These are phyloP conservation scores for Lycaon pictus DNA, from an alignment of 2,113 vertebrate species.

Conservation along the genomic window DNA sequence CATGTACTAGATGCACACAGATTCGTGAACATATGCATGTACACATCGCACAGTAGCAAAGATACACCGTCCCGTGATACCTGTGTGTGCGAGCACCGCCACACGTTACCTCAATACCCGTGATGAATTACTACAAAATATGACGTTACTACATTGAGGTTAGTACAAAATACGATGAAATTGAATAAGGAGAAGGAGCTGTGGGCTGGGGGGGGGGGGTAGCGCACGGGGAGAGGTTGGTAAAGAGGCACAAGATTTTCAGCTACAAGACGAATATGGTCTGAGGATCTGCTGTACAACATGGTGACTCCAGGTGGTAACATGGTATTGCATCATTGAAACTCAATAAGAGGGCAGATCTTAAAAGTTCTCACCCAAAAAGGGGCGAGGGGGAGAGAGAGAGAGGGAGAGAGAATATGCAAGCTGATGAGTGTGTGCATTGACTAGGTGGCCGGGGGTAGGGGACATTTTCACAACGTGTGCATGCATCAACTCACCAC, in stretches of 20 bases:
- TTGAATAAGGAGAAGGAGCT: neutral
- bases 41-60: neutral
- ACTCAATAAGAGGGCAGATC: no score
- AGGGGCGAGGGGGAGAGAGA: no score
- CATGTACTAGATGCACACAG: neutral
- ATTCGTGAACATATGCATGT: neutral
- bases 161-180: neutral
- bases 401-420: neutral
- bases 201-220: fast-evolving
- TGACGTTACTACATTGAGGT: no score
- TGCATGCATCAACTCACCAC: neutral
- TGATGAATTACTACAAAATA: neutral
- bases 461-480: neutral
- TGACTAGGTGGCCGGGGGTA: neutral
- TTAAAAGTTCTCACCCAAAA: neutral
- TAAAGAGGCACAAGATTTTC: no score
- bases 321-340: neutral
- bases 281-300: fast-evolving
- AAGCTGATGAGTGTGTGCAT: no score
- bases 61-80: neutral
- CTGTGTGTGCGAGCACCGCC: no score
- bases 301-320: neutral
- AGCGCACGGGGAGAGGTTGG: no score
- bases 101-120: neutral
- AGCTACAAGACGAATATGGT: neutral